Base-by-base conservation (phyloP, 1,140 invertebrate species). In the Drosophila ercepeae region DNA sequence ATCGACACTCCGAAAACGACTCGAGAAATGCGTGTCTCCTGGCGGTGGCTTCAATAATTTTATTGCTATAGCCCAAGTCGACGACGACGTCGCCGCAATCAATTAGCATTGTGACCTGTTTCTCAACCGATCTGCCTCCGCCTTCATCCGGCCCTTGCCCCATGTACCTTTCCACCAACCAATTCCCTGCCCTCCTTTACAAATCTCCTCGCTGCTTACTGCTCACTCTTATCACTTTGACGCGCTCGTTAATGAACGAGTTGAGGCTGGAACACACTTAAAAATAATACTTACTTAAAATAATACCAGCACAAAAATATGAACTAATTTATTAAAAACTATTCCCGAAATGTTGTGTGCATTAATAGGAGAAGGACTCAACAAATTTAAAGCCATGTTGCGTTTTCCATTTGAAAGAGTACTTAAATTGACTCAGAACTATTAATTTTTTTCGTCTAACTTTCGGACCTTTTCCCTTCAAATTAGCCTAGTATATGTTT, bases 51-150 rank as follows among this genome's bases (percentile, higher is more conserved):
- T 86, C 76, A 86, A 84, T 84, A 86, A 86, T 86, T 86, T 84
- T 84, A 84, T 67, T 67, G 64, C 21, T 67, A 52, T 76, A 58
- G 77, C 67, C 75, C 79, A 82, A 73, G 75, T 78, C 55, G 65
- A 49, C 54, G 68, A 44, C 75, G 54, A 71, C 59, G 54, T 77
- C 71, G 68, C 76, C 86, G 81, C 81, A 84, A 84, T 84, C 81
- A 84, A 84, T 84, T 84, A 84, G 81, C 73, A 86, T 86, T 81
- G 82, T 81, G 81, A 84, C 81, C 79, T 86, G 79, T 86, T 84
- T 79, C 64, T 48, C 70, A 39, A 27, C 39, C 67, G 13, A 39
- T 65, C 27, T 19, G 49, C 44, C 21, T 14, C 5, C 34, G 18
- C 39, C 6, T 50, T 46, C 49, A 2, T 13, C 13, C 11, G 0